phyloP scores from a whole-genome alignment of 2,888 invertebrate genomes.

The Trichogramma evanescens region DNA sequence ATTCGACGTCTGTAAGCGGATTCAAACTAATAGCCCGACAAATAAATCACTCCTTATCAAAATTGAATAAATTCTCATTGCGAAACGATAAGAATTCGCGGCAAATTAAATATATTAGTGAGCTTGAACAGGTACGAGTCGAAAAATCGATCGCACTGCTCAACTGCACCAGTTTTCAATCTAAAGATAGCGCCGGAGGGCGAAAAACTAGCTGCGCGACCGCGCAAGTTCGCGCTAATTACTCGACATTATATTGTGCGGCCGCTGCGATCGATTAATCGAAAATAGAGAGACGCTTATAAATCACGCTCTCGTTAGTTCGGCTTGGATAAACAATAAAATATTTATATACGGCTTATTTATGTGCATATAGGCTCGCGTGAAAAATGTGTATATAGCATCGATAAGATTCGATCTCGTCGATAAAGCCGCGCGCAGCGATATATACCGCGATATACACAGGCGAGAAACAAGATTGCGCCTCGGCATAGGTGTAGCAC shows the following conservation, averaged over 20 bases:
- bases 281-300: not conserved
- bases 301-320: constrained; percentile 11
- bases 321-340: not conserved
- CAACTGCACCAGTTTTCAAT: no score
- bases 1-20: not conserved
- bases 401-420: not conserved
- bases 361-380: not conserved
- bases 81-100: no score
- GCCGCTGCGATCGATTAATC: not conserved
- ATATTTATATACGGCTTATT: not conserved
- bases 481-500: not conserved
- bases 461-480: constrained; percentile 7
- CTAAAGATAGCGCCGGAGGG: no score
- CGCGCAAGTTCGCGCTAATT: not conserved
- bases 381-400: not conserved
- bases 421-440: constrained; percentile 1
- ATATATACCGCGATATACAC: not conserved
- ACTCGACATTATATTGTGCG: not conserved
- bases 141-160: no score
- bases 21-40: constrained; percentile 7
- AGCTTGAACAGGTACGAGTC: no score
- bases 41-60: no score
- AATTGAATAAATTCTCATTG: no score
- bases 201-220: no score
- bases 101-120: no score